Evolutionary conservation across 2,113 vertebrate genomes (phyloP).

Genomic region (Vulpes ferrilata): DNA sequence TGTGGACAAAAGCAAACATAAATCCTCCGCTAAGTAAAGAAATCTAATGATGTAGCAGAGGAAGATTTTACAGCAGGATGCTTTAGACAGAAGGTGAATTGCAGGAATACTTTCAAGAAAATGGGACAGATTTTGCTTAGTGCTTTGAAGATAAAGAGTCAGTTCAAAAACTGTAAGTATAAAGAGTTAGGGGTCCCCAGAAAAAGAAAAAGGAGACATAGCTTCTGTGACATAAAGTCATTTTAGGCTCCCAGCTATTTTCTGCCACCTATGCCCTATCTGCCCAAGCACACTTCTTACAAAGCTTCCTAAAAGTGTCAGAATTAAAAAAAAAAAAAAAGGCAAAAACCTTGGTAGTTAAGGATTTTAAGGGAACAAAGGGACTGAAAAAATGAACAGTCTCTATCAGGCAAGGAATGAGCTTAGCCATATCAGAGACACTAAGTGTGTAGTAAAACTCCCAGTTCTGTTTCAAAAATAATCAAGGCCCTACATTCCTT

Average conservation of each 20-base stretch:
- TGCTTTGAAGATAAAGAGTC: not conserved
- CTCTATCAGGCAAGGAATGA: not conserved
- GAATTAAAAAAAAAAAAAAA: not conserved
- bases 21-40: not conserved
- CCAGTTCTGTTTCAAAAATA: not conserved
- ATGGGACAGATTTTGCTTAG: not conserved
- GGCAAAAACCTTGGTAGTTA: not conserved
- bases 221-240: not conserved
- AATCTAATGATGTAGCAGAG: not conserved
- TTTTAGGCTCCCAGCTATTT: not conserved
- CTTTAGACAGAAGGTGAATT: not conserved
- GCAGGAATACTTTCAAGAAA: not conserved
- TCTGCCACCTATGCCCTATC: not conserved
- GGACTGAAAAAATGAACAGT: not conserved
- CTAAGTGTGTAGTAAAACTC: not conserved
- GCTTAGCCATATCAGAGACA: not conserved
- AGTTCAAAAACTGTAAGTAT: not conserved
- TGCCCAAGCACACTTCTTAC: not conserved
- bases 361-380: not conserved
- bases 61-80: not conserved
- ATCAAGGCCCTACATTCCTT: not conserved
- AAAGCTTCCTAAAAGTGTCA: not conserved
- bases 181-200: not conserved
- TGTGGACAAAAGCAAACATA: not conserved
- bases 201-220: not conserved